phyloP scores from a whole-genome alignment of 2,113 vertebrate species.

The Polyodon spathula region DNA sequence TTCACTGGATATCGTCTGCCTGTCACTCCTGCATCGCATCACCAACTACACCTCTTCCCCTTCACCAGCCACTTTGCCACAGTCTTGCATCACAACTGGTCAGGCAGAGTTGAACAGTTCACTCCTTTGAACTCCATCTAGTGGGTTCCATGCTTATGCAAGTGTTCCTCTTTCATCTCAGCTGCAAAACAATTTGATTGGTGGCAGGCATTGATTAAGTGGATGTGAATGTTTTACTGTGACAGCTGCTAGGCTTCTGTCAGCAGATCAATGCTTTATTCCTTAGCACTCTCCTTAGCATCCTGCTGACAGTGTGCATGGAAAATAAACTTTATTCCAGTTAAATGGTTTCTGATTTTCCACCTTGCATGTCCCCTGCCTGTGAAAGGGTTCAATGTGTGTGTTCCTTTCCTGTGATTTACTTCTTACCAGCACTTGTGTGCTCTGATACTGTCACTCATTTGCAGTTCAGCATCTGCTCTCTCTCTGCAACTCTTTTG shows the following conservation, averaged over 20 bases:
- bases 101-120: constrained; percentile 43
- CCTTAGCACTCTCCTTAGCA: constrained; percentile 43
- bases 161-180: constrained; percentile 54
- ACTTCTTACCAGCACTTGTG: too few species aligned
- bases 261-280: constrained; percentile 52
- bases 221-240: constrained; percentile 55
- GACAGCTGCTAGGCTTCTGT: constrained; percentile 54
- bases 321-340: constrained; percentile 29
- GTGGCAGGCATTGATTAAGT: constrained; percentile 60
- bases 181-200: constrained; percentile 47
- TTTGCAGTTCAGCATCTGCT: too few species aligned
- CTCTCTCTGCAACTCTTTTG: too few species aligned
- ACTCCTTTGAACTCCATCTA: constrained; percentile 54
- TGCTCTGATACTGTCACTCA: too few species aligned
- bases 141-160: constrained; percentile 55
- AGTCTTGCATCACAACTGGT: constrained; percentile 40
- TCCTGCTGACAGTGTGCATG: constrained; percentile 41
- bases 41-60: too few species aligned
- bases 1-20: too few species aligned
- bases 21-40: too few species aligned
- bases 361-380: too few species aligned
- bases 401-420: too few species aligned
- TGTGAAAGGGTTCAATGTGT: too few species aligned
- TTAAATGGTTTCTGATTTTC: too few species aligned
- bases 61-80: too few species aligned